Conservation (phyloP, 2,888 invertebrate species). For the Mesorhabditis spiculigera region DNA sequence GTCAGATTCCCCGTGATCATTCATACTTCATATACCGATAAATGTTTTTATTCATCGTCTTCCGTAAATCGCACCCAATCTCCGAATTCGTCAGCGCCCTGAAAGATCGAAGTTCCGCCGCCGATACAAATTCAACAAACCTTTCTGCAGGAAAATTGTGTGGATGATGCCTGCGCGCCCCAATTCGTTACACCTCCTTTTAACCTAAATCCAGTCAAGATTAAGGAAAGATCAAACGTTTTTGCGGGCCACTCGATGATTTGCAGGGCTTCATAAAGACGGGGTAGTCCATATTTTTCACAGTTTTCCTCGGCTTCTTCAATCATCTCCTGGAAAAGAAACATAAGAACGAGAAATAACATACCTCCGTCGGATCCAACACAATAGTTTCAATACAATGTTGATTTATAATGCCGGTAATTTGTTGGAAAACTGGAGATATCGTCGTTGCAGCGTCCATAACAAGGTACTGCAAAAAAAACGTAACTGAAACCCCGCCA, state of each 20-base stretch:
- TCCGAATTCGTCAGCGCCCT: too few species aligned
- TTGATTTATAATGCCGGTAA: not conserved
- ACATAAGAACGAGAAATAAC: not conserved
- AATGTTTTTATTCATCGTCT: too few species aligned
- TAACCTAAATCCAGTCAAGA: too few species aligned
- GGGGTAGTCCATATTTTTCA: slow-evolving; percentile 20
- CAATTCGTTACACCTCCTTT: too few species aligned
- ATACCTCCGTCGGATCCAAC: not conserved
- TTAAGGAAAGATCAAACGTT: not conserved
- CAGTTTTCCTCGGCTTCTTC: slow-evolving; percentile 12
- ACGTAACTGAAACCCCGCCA: not conserved
- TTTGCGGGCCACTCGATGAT: slow-evolving; percentile 24
- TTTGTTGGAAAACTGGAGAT: too few species aligned
- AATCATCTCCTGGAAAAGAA: slow-evolving; percentile 13
- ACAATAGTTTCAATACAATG: not conserved
- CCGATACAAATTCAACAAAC: too few species aligned
- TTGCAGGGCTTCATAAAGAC: slow-evolving; percentile 27
- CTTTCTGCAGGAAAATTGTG: too few species aligned
- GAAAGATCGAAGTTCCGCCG: too few species aligned
- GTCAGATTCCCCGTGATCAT: too few species aligned
- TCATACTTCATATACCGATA: too few species aligned
- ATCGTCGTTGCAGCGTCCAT: slow-evolving; percentile 1
- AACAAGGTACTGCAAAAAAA: not conserved
- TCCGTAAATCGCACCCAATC: too few species aligned
- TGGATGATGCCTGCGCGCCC: too few species aligned